Percentiles rank a stretch among this genome's conserved stretches.
Conservation (phyloP, 2,797 vertebrate genomes). For the Sebastes wilsoni region DNA sequence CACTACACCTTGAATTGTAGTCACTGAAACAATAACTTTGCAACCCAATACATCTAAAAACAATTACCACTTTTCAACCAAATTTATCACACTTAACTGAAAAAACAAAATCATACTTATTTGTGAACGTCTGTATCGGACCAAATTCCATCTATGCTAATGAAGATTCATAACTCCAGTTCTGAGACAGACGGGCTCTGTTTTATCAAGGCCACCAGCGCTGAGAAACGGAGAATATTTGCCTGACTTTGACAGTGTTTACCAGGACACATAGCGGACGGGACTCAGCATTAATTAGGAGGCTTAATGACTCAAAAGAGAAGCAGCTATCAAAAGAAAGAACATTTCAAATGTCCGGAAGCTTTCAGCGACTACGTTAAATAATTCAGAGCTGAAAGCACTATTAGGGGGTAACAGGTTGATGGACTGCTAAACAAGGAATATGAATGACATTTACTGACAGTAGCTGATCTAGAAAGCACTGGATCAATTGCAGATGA, state of each 20-base stretch:
- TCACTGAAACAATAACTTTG: not conserved
- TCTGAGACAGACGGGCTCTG: not conserved
- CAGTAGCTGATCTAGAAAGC: not conserved
- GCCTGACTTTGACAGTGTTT: constrained; percentile 30
- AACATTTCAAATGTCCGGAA: constrained; percentile 1
- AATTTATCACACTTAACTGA: not conserved
- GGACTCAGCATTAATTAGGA: constrained; percentile 16
- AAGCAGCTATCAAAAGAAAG: constrained; percentile 20
- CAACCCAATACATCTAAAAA: not conserved
- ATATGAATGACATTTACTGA: not conserved
- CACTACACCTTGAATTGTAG: not conserved
- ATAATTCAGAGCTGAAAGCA: constrained; percentile 35
- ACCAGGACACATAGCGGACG: not conserved
- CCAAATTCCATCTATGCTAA: not conserved
- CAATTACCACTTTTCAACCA: not conserved
- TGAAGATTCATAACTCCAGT: not conserved
- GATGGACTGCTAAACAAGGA: not conserved
- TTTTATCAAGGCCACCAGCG: not conserved
- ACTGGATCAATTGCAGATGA: constrained; percentile 5
- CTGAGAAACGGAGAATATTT: not conserved
- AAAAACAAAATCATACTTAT: not conserved
- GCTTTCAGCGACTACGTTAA: constrained; percentile 13
- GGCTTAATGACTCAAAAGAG: constrained; percentile 29
- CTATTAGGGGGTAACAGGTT: not conserved
- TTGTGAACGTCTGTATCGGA: not conserved